Evolutionary conservation across 2,113 vertebrate genomes (phyloP).

Genomic region (Meriones unguiculatus): DNA sequence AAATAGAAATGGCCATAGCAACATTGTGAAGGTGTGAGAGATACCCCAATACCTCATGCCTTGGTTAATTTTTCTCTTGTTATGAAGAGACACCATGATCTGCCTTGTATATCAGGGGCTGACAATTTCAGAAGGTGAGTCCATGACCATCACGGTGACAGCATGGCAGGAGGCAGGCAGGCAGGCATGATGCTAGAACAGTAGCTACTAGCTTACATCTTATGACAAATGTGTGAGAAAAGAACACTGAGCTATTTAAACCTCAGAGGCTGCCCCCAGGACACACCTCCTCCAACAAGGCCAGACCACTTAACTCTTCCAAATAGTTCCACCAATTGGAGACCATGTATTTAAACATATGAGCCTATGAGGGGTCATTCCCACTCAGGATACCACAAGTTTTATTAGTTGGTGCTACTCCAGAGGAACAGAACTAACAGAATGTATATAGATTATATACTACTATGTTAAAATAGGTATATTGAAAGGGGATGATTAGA

Average conservation of each 20-base stretch:
- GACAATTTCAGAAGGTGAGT: not conserved
- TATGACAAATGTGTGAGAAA: not conserved
- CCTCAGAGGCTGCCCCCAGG: not conserved
- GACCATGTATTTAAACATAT: not conserved
- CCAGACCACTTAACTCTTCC: not conserved
- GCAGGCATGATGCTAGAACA: not conserved
- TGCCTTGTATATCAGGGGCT: not conserved
- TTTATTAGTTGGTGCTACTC: not conserved
- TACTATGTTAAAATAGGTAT: too few relatives aligned
- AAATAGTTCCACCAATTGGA: not conserved
- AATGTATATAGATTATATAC: not conserved
- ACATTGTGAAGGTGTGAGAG: not conserved
- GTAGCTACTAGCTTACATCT: not conserved
- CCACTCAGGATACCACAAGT: not conserved
- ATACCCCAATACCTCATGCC: too few relatives aligned
- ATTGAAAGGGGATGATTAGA: not conserved
- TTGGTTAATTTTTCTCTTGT: not conserved
- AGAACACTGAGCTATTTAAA: not conserved
- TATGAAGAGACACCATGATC: not conserved
- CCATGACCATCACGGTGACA: not conserved
- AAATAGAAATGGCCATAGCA: not conserved
- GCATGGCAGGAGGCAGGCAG: not conserved
- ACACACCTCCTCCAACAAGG: not conserved
- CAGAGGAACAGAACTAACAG: not conserved
- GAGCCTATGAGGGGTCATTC: not conserved